Conservation (phyloP, 2,888 invertebrate species). For the Drosophila meridiana region DNA sequence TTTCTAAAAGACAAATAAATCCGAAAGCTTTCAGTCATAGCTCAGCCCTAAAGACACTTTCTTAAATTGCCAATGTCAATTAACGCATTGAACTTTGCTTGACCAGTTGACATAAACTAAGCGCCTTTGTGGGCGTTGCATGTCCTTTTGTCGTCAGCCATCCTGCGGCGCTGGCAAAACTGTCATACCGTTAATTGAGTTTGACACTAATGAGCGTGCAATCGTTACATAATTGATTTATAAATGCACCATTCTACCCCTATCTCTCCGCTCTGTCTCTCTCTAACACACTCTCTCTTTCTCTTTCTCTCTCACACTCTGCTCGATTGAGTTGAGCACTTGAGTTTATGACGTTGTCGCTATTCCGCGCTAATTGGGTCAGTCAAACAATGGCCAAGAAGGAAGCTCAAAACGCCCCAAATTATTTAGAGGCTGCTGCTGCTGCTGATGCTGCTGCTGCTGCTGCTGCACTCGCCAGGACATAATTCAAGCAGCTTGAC, state of each 20-base stretch:
- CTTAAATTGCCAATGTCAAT: slow-evolving; percentile 37
- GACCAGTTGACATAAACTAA: slow-evolving; percentile 28
- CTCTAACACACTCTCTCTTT: background rate
- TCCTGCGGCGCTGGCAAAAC: slow-evolving; percentile 52
- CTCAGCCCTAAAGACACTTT: background rate
- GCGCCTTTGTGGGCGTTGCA: background rate
- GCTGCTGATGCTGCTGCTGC: slow-evolving; percentile 7
- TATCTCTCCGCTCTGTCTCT: background rate
- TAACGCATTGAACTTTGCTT: slow-evolving; percentile 44
- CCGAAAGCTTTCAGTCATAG: background rate
- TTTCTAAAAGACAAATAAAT: no score
- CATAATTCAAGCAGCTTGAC: slow-evolving; percentile 44
- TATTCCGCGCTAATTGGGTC: slow-evolving; percentile 69
- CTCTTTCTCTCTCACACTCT: background rate
- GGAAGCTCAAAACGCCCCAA: slow-evolving; percentile 36
- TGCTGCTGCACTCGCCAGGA: slow-evolving; percentile 25
- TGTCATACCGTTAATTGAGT: slow-evolving; percentile 79
- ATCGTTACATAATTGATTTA: slow-evolving; percentile 80
- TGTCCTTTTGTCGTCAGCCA: slow-evolving; percentile 5
- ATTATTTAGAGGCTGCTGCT: slow-evolving; percentile 39
- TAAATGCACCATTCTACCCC: slow-evolving; percentile 58
- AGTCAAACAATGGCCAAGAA: slow-evolving; percentile 62
- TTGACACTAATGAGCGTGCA: slow-evolving; percentile 81
- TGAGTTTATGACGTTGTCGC: slow-evolving; percentile 75
- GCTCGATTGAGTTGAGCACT: slow-evolving; percentile 54